phyloP scores from a whole-genome alignment of 2,888 invertebrate genomes.

The Leptopilina myrica region DNA sequence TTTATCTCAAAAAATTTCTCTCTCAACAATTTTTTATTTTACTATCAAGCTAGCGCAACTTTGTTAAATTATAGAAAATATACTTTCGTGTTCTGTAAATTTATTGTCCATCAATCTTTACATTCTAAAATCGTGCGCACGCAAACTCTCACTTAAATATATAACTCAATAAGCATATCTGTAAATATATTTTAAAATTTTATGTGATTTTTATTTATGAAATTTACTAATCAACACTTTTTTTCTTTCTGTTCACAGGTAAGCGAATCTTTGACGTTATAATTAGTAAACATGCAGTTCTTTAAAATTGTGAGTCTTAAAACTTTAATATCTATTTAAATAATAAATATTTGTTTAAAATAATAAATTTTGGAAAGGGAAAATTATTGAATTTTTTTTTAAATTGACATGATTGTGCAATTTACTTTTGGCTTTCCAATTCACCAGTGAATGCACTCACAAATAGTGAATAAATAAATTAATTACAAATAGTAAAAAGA shows the following conservation, averaged over 20 bases:
- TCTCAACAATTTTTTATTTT: conserved; percentile 14
- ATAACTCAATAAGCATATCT: neutral
- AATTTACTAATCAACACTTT: neutral
- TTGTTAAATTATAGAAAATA: conserved; percentile 13
- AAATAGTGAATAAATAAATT: too few relatives aligned
- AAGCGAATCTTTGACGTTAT: conserved; percentile 19
- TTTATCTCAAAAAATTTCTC: conserved; percentile 28
- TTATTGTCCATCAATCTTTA: neutral
- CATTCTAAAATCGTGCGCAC: neutral
- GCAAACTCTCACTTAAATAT: neutral
- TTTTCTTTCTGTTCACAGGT: conserved; percentile 33
- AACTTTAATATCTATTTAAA: neutral
- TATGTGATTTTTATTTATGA: neutral
- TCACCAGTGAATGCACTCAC: too few relatives aligned
- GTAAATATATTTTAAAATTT: neutral
- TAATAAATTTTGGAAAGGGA: too few relatives aligned
- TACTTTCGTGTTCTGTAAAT: conserved; percentile 2
- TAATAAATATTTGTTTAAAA: too few relatives aligned
- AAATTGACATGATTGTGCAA: too few relatives aligned
- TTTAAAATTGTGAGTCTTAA: neutral
- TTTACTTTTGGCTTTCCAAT: too few relatives aligned
- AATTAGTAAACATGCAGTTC: neutral
- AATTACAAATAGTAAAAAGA: too few relatives aligned
- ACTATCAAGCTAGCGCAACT: neutral
- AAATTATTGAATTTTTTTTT: too few relatives aligned